A percentile compares a stretch with the other conserved stretches of the same genome.
Evolutionary conservation across 2,888 invertebrate species (phyloP).

Genomic region (Drosophila rellima): DNA sequence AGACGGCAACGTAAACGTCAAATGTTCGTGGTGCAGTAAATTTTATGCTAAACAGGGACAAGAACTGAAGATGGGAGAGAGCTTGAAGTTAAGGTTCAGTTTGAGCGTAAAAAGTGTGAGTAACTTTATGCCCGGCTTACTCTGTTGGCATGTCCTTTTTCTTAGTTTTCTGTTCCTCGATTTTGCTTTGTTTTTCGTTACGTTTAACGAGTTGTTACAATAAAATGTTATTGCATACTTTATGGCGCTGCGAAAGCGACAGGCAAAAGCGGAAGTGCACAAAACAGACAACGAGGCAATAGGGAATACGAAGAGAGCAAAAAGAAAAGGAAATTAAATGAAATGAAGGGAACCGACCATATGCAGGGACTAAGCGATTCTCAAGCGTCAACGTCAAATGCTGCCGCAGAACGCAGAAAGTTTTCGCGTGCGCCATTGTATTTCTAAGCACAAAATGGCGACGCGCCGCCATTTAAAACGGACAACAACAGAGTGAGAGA

Average conservation of each 20-base stretch:
- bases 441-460: conserved; percentile 71
- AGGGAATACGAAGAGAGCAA: conserved; percentile 28
- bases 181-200: conserved; percentile 48
- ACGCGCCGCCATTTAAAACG: conserved; percentile 47
- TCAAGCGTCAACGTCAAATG: conserved; percentile 52
- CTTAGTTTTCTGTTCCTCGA: conserved; percentile 11
- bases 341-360: conserved; percentile 17
- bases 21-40: conserved; percentile 78
- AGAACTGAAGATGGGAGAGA: conserved; percentile 2
- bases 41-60: conserved; percentile 74
- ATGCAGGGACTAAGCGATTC: conserved; percentile 53
- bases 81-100: conserved; percentile 8
- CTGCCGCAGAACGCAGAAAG: conserved; percentile 49
- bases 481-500: neutral
- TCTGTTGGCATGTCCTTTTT: conserved; percentile 25
- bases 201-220: conserved; percentile 78
- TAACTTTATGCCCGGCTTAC: conserved; percentile 23
- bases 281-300: conserved; percentile 48
- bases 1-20: conserved; percentile 71
- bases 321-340: neutral
- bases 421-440: conserved; percentile 59
- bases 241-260: conserved; percentile 46
- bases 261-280: conserved; percentile 55
- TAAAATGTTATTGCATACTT: conserved; percentile 80
- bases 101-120: conserved; percentile 23